A percentile compares a stretch with the other conserved stretches of the same genome.
phyloP scores from a whole-genome alignment of 2,113 vertebrate species.

The Pachypanchax playfairii region DNA sequence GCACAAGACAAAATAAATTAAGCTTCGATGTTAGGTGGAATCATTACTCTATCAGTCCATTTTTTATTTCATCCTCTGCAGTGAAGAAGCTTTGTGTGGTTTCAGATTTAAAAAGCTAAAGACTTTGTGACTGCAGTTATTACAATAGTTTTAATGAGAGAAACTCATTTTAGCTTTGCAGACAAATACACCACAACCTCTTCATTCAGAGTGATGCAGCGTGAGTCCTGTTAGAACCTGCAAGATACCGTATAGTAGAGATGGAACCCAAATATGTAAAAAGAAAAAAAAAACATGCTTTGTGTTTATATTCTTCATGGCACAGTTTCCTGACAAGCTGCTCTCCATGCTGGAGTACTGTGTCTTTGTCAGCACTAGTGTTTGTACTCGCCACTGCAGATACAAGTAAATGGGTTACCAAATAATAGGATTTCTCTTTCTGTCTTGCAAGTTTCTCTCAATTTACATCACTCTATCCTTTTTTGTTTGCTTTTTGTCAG shows the following conservation, averaged over 20 bases:
- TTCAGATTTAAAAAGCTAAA: slow-evolving; percentile 21
- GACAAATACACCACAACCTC: slow-evolving; percentile 20
- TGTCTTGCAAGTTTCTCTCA: slow-evolving; percentile 2
- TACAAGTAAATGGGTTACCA: slow-evolving; percentile 61
- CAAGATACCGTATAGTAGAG: not conserved
- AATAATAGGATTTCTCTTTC: slow-evolving; percentile 52
- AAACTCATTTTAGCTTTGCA: slow-evolving; percentile 19
- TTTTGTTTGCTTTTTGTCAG: slow-evolving; percentile 49
- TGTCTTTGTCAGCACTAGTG: slow-evolving; percentile 63
- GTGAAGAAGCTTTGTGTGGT: slow-evolving; percentile 15
- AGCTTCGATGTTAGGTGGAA: slow-evolving; percentile 15
- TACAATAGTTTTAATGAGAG: slow-evolving; percentile 48
- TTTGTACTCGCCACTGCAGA: slow-evolving; percentile 35
- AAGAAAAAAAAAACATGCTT: slow-evolving; percentile 3
- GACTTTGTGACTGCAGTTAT: slow-evolving; percentile 33
- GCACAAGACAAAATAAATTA: slow-evolving; percentile 42
- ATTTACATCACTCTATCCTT: slow-evolving; percentile 14
- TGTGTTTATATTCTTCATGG: slow-evolving; percentile 44
- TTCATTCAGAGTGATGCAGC: slow-evolving; percentile 18
- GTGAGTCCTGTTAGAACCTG: slow-evolving; percentile 10
- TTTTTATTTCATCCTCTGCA: slow-evolving; percentile 23
- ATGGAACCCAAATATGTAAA: slow-evolving; percentile 3
- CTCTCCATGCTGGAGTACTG: slow-evolving; percentile 45
- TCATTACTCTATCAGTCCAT: slow-evolving; percentile 40
- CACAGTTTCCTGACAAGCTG: slow-evolving; percentile 50